phyloP scores from a whole-genome alignment of 2,113 vertebrate species.

The Irena cyanogastra region DNA sequence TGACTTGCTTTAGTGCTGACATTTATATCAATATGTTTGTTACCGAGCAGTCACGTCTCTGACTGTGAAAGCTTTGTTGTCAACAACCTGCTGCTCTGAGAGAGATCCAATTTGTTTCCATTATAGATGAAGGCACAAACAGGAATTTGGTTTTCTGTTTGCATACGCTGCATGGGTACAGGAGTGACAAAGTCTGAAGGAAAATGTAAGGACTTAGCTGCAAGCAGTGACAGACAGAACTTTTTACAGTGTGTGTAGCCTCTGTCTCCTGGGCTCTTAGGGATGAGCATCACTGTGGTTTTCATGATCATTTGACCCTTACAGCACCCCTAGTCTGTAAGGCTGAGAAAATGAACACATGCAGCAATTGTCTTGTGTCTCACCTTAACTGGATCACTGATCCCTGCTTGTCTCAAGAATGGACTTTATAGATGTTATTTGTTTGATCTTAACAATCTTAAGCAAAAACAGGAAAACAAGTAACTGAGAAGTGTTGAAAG shows the following conservation, averaged over 20 bases:
- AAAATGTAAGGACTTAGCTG: not conserved
- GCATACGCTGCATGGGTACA: not conserved
- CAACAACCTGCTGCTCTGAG: not conserved
- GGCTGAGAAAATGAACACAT: not conserved
- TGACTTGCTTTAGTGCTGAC: not conserved
- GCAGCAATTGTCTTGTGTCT: not conserved
- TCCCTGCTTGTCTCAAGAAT: not conserved
- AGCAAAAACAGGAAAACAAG: not conserved
- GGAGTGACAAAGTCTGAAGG: not conserved
- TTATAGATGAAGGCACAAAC: not conserved
- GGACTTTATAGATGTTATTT: not conserved
- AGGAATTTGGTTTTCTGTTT: not conserved
- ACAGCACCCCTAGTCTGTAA: not conserved
- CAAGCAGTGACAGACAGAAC: not conserved
- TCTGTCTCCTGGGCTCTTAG: not conserved
- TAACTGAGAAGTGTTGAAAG: not conserved
- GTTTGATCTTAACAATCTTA: not conserved
- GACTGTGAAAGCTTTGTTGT: not conserved
- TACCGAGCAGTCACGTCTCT: not conserved
- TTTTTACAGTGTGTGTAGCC: not conserved
- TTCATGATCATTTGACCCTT: not conserved
- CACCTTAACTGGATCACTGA: not conserved
- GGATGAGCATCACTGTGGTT: not conserved
- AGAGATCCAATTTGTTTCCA: not conserved
- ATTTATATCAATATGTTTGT: conserved; percentile 22